Percentiles rank a stretch among this genome's conserved stretches.
Conservation (phyloP, 2,888 invertebrate genomes). For the Strigamia crassipes region DNA sequence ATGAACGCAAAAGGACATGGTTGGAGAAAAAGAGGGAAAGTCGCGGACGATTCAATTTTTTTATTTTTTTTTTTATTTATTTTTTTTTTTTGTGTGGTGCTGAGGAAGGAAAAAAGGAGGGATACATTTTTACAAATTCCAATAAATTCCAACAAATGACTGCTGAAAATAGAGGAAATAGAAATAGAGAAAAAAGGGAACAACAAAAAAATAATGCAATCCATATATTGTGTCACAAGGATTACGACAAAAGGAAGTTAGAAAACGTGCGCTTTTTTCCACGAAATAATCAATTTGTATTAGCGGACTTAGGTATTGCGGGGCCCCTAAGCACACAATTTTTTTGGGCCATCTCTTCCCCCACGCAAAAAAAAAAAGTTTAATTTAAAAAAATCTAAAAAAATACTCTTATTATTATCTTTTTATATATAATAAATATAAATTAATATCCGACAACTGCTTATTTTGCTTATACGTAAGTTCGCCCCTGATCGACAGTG, state of each 20-base stretch:
- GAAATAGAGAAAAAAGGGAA: neutral
- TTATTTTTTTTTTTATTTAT: no score
- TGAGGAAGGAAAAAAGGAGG: neutral
- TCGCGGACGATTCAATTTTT: neutral
- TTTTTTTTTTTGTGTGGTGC: neutral
- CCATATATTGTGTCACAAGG: neutral
- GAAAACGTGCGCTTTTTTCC: neutral
- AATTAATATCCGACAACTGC: no score
- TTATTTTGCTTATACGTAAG: no score
- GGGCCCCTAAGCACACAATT: no score
- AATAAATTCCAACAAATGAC: constrained; percentile 31
- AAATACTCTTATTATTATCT: no score
- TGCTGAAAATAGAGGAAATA: neutral
- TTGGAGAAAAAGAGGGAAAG: constrained; percentile 8
- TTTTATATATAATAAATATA: no score
- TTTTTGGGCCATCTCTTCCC: no score
- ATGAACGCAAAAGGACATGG: constrained; percentile 25
- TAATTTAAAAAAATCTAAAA: no score
- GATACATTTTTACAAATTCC: constrained; percentile 30
- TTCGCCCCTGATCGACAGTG: no score
- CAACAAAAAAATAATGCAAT: neutral
- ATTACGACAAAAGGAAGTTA: neutral
- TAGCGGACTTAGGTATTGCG: no score
- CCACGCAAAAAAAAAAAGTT: no score
- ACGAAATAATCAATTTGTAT: neutral